Conservation (phyloP, 37 sponge, comb jelly and placozoan genomes). For the Axinella damicornis region DNA sequence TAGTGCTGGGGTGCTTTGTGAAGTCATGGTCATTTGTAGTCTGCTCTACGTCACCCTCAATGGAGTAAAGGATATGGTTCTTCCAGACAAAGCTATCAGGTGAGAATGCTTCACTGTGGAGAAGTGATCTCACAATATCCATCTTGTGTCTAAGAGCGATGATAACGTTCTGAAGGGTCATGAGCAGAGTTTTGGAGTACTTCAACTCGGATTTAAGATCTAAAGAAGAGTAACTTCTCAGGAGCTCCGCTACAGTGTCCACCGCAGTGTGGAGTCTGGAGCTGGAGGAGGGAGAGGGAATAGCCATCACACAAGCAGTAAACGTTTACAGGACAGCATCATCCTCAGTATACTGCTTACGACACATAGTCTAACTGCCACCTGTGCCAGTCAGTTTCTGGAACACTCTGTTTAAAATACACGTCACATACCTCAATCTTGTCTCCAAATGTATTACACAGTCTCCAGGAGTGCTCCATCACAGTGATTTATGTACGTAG, state of each 20-base stretch:
- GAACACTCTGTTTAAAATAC: too few species aligned
- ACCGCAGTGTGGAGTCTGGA: constrained; percentile 8
- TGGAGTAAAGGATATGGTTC: constrained; percentile 24
- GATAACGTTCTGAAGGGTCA: constrained; percentile 36
- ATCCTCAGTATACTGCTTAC: too few species aligned
- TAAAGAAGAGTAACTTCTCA: not conserved
- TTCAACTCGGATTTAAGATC: not conserved
- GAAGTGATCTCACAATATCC: not conserved
- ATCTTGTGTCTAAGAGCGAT: constrained; percentile 40
- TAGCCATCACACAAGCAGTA: too few species aligned
- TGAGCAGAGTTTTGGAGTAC: not conserved
- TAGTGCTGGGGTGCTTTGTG: not conserved
- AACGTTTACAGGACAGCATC: too few species aligned
- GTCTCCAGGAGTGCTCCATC: too few species aligned
- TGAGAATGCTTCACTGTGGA: not conserved
- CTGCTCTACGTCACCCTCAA: not conserved
- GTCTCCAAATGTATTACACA: too few species aligned
- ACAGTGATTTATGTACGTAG: too few species aligned
- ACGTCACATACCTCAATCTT: too few species aligned
- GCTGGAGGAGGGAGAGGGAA: not conserved
- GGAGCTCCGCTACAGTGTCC: not conserved
- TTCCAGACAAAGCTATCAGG: constrained; percentile 26
- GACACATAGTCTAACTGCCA: too few species aligned
- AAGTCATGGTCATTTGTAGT: not conserved
- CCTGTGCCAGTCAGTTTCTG: too few species aligned